phyloP scores from a whole-genome alignment of 2,888 invertebrate genomes.

The Spodoptera exigua region DNA sequence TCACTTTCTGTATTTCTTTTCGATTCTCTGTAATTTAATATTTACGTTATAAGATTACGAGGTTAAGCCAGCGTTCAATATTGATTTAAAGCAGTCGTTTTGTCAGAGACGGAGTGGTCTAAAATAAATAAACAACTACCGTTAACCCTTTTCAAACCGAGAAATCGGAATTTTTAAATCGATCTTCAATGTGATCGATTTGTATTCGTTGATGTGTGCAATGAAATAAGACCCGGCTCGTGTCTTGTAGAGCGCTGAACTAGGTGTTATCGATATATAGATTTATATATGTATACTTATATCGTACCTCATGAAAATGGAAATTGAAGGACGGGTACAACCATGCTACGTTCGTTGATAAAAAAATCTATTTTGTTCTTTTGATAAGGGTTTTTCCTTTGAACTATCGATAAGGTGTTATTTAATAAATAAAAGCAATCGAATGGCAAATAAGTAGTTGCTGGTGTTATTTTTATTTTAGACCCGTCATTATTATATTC shows the following conservation, averaged over 20 bases:
- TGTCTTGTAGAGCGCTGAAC: slow-evolving; percentile 23
- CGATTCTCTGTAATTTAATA: slow-evolving; percentile 58
- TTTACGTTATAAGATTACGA: slow-evolving; percentile 57
- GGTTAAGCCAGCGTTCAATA: slow-evolving; percentile 51
- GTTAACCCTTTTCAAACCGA: slow-evolving; percentile 49
- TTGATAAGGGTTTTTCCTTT: slow-evolving; percentile 26
- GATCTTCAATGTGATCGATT: slow-evolving; percentile 44
- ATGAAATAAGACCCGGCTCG: slow-evolving; percentile 26
- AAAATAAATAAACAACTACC: slow-evolving; percentile 40
- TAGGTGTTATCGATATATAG: slow-evolving; percentile 37
- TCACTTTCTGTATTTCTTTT: slow-evolving; percentile 48
- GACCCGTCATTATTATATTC: no score
- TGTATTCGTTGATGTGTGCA: slow-evolving; percentile 25
- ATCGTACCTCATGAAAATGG: slow-evolving; percentile 44
- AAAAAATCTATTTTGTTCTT: slow-evolving; percentile 18
- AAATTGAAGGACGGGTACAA: slow-evolving; percentile 40
- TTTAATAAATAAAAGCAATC: slow-evolving; percentile 11
- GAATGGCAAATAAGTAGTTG: not conserved
- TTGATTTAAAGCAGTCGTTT: slow-evolving; percentile 52
- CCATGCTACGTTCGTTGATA: slow-evolving; percentile 19
- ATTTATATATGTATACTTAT: slow-evolving; percentile 6
- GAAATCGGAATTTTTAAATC: slow-evolving; percentile 42
- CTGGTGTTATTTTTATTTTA: no score
- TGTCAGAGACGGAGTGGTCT: slow-evolving; percentile 43
- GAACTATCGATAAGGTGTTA: slow-evolving; percentile 1